Base-by-base conservation (phyloP, 2,888 invertebrate genomes). In the Rhorus exstirpatorius region DNA sequence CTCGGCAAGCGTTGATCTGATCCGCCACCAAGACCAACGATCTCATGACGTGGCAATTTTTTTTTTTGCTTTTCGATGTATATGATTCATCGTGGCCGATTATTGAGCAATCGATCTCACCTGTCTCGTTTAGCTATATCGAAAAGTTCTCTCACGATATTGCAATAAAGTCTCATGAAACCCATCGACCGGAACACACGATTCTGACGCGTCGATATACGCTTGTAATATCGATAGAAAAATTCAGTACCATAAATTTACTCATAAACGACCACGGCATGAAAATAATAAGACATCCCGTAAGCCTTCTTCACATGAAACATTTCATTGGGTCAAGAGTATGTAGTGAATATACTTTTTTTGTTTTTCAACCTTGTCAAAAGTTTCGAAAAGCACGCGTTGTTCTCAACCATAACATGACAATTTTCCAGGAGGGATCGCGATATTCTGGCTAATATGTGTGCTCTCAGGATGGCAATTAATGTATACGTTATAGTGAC, bases 401-500 rank as follows among this genome's bases (percentile, higher is more conserved):
- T 17, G 19, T 51, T 51, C 26, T 21, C 17, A 24, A 58, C 63
- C 31, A n/a, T n/a, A 35, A 82, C 21, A 53, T 78, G 68, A 58
- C 74, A 70, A 31, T n/a, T 63, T 74, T 81, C 53, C 77, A 46
- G 38, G 51, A 65, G 19, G 26, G 35, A 44, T 55, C 44, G 14
- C 31, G 74, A 63, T 68, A 70, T 53, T 31, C 24, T 38, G 41
- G 68, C 49, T 75, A 63, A 82, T 82, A 21, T 53, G 58, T 53
- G 58, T 53, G 19, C 72, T 70, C 67, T 58, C 38, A 17, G 38
- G 58, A 46, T 26, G 61, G 51, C 74, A 82, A 82, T 82, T 82
- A 82, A 82, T 78, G 78, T 70, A n/a, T n/a, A 41, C 78, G 75
- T 82, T 65, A 75, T 75, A 80, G 53, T 61, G 68, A 74, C 58